Base-by-base conservation (phyloP, 2,113 vertebrate species). In the Brachyhypopomus gauderio region DNA sequence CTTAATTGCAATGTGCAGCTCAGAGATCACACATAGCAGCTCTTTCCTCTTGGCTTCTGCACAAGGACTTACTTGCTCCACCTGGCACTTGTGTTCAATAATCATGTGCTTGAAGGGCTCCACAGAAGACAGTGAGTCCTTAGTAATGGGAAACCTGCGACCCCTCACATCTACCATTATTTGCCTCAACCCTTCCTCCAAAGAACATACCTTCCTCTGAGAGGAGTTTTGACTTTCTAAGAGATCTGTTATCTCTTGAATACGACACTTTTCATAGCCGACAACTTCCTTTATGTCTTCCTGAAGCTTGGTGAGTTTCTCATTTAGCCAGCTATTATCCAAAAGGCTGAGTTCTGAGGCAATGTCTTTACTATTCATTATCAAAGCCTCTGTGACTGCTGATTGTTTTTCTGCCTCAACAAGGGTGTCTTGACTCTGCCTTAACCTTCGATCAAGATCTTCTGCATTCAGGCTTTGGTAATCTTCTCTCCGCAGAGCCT, bases 271-370 rank as follows among this genome's bases (percentile, higher is more conserved):
- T 86, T 96, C 90, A 30, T 90, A 87, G 84, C 87, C 92, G 36
- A 88, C 89, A 4, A 94, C 88, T 78, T 88, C 91, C 20, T 77
- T 87, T 52, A 94, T 89, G 84, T 94, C 94, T 0, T 89, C 93
- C 85, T 93, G 93, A 52, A 98, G 93, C 82, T 86, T 85, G 72
- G 85, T 90, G 34, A 98, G 91, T 2, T 91, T 95, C 78, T 95
- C 91, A 69, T 81, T 90, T 59, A 98, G 91, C 89, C 92, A 93
- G 0, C 94, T 83, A 30, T 91, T 94, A 82, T 98, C 96, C 12
- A 91, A 91, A 48, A 95, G 67, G 81, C 86, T 95, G 12, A 97
- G 93, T 34, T 95, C 94, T 41, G 90, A 73, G 52, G 83, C 84
- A 56, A 93, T 87, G 66, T 93, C 87, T 83, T 84, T 88, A 27